Percentiles rank a stretch among this genome's conserved stretches.
Conservation (phyloP, 2,888 invertebrate genomes). For the Scaeva pyrastri region DNA sequence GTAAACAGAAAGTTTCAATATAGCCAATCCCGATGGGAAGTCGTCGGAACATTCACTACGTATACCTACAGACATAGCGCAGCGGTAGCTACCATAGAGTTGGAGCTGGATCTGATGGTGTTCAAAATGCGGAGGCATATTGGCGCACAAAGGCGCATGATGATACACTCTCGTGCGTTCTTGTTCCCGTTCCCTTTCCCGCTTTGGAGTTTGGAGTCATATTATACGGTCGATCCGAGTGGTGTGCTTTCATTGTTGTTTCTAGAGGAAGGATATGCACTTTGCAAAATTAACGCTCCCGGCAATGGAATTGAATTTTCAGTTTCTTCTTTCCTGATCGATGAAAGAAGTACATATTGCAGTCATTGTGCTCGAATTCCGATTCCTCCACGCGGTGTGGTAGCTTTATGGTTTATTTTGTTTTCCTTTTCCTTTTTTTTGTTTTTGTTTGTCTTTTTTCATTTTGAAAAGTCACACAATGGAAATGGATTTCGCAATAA, state of each 20-base stretch:
- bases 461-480: conserved; percentile 16
- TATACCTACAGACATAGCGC: no score
- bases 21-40: conserved; percentile 66
- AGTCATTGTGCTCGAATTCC: conserved; percentile 31
- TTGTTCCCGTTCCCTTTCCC: neutral
- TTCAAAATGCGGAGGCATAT: conserved; percentile 24
- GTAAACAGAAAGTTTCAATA: conserved; percentile 76
- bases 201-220: conserved; percentile 9
- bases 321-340: conserved; percentile 50
- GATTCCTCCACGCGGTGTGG: neutral
- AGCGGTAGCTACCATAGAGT: no score
- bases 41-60: conserved; percentile 33
- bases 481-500: conserved; percentile 12
- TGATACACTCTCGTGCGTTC: conserved; percentile 45
- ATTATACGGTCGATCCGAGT: conserved; percentile 41
- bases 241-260: conserved; percentile 53
- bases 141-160: conserved; percentile 22
- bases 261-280: conserved; percentile 71
- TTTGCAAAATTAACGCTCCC: conserved; percentile 73
- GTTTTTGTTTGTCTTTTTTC: conserved; percentile 4
- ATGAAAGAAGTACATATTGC: conserved; percentile 29
- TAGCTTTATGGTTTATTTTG: conserved; percentile 21
- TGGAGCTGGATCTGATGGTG: neutral
- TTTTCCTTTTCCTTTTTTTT: neutral
- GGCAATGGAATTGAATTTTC: conserved; percentile 64